phyloP scores from a whole-genome alignment of 2,797 vertebrate species.

The Acanthornis magna region DNA sequence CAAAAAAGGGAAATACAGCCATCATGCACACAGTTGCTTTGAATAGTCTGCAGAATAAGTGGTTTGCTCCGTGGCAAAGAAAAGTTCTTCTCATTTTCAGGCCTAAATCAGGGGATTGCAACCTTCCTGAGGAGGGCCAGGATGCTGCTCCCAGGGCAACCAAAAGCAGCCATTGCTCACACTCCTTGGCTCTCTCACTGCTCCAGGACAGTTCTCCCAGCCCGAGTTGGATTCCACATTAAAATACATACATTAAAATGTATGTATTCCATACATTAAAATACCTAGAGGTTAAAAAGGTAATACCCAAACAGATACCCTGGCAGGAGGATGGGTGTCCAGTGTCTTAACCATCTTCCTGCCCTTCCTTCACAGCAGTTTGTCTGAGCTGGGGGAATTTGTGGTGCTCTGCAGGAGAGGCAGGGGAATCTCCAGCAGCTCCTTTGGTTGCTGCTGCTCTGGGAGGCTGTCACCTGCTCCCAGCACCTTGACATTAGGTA shows the following conservation, averaged over 20 bases:
- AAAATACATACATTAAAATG: neutral
- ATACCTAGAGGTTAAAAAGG: neutral
- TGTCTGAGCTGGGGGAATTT: neutral
- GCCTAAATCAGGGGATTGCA: neutral
- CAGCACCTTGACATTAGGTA: neutral
- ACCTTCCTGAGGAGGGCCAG: neutral
- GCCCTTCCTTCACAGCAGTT: neutral
- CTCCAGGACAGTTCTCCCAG: neutral
- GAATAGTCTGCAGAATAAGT: neutral
- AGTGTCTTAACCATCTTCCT: neutral
- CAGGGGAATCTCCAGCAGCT: neutral
- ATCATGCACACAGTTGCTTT: neutral
- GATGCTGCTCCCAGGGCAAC: neutral
- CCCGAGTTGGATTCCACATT: neutral
- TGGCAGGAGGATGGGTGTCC: fast-evolving
- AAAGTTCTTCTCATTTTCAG: neutral
- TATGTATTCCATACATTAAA: neutral
- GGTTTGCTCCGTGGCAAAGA: neutral
- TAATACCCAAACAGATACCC: neutral
- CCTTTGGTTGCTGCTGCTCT: neutral
- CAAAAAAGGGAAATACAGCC: constrained; percentile 24
- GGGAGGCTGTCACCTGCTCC: neutral
- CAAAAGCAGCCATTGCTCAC: neutral
- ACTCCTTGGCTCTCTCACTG: neutral
- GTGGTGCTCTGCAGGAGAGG: neutral